A percentile compares a stretch with the other conserved stretches of the same genome.
These are phyloP conservation scores for Bombylius discolor DNA, from an alignment of 2,888 invertebrate species.

Conservation along the genomic window DNA sequence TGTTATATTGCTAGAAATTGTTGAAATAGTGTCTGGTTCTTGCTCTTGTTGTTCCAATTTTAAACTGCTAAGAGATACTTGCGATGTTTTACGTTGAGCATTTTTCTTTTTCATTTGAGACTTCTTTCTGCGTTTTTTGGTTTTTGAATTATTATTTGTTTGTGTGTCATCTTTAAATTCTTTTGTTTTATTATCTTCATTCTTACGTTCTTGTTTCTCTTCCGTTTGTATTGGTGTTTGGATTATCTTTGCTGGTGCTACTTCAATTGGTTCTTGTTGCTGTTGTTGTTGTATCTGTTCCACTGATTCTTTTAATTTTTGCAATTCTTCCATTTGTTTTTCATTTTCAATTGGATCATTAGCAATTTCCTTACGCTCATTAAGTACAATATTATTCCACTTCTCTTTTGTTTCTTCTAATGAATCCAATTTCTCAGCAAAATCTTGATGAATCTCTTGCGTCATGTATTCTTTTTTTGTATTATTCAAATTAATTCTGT, in stretches of 20 bases:
- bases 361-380: not conserved
- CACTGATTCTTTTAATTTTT: too few species aligned
- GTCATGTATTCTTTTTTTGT: slow-evolving; percentile 35
- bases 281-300: not conserved
- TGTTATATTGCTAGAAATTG: slow-evolving; percentile 25
- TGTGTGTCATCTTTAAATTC: slow-evolving; percentile 40
- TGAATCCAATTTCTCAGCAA: slow-evolving; percentile 34
- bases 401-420: too few species aligned
- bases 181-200: slow-evolving; percentile 14
- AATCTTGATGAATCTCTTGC: slow-evolving; percentile 35
- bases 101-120: slow-evolving; percentile 69
- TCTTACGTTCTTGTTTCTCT: slow-evolving; percentile 1
- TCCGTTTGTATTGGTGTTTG: too few species aligned
- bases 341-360: slow-evolving; percentile 1
- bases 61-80: slow-evolving; percentile 31
- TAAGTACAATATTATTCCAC: too few species aligned
- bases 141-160: slow-evolving; percentile 34
- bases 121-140: slow-evolving; percentile 64
- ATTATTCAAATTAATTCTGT: slow-evolving; percentile 27
- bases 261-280: too few species aligned
- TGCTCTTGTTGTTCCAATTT: slow-evolving; percentile 13
- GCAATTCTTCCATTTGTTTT: not conserved
- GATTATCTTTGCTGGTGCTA: too few species aligned
- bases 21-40: slow-evolving; percentile 22
- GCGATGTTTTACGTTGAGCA: slow-evolving; percentile 53